Percentiles rank a stretch among this genome's conserved stretches.
These are phyloP conservation scores for Trachythela sp. DNA, from an alignment of 64 coral and sea anemone genomes.

Conservation along the genomic window DNA sequence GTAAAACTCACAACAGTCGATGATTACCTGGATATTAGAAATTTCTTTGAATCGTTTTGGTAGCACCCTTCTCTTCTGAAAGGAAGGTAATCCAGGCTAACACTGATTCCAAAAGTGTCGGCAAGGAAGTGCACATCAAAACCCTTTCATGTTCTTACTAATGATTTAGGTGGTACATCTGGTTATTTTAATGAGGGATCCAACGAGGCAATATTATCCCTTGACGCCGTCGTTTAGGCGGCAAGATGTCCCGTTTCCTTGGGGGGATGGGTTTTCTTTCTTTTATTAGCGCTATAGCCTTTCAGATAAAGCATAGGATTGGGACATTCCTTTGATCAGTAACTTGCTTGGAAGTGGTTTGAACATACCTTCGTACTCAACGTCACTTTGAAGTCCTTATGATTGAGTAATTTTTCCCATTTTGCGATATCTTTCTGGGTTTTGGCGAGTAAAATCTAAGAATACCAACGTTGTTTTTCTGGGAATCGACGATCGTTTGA, in stretches of 20 bases:
- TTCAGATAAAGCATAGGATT: conserved; percentile 41
- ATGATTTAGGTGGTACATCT: neutral
- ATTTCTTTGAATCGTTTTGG: conserved; percentile 37
- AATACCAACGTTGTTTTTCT: conserved; percentile 13
- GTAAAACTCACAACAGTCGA: conserved; percentile 35
- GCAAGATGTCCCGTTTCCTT: conserved; percentile 11
- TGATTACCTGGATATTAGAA: conserved; percentile 30
- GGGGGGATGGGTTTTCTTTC: neutral
- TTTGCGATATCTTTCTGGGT: neutral
- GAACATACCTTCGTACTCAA: conserved; percentile 45
- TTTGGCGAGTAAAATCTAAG: conserved; percentile 15
- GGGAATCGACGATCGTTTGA: neutral
- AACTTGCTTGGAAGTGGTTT: conserved; percentile 49
- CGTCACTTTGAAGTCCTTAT: conserved; percentile 42
- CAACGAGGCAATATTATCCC: no score
- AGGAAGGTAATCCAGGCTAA: conserved; percentile 46
- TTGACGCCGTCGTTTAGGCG: no score
- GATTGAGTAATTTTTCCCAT: conserved; percentile 35
- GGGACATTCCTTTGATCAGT: conserved; percentile 22
- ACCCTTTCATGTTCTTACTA: conserved; percentile 28
- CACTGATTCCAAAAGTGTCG: conserved; percentile 6
- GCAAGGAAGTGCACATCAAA: conserved; percentile 16
- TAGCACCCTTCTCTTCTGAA: conserved; percentile 48
- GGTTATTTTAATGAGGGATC: no score
- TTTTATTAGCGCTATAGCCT: conserved; percentile 30